Conservation (phyloP, 2,113 vertebrate genomes). For the Etheostoma cragini region DNA sequence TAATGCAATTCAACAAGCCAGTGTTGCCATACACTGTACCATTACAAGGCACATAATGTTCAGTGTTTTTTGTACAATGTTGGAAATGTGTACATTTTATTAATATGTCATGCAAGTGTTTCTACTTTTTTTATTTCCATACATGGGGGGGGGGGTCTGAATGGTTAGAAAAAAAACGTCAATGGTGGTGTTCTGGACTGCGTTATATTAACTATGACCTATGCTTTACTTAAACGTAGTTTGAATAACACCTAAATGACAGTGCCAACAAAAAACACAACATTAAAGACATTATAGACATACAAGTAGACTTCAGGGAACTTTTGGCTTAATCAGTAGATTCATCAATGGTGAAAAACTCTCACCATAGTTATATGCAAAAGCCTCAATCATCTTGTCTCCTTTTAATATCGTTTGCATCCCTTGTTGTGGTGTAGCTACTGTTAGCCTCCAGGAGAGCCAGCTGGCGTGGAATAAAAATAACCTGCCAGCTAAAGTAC, state of each 20-base stretch:
- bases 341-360: neutral
- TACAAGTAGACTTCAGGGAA: neutral
- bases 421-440: neutral
- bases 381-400: constrained; percentile 4
- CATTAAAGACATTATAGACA: neutral
- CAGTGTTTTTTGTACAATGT: neutral
- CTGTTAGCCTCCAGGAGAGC: constrained; percentile 1
- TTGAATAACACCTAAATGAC: neutral
- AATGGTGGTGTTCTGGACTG: too few relatives aligned
- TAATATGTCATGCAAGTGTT: neutral
- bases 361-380: neutral
- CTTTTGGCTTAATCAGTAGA: neutral
- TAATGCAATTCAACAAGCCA: neutral
- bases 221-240: neutral
- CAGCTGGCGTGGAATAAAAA: constrained; percentile 11
- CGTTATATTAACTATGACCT: neutral
- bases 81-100: neutral
- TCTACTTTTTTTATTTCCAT: too few relatives aligned
- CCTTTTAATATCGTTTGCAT: neutral
- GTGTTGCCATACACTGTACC: neutral
- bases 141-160: too few relatives aligned
- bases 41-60: neutral
- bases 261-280: neutral
- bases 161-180: too few relatives aligned
- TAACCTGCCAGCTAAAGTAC: constrained; percentile 5